These are phyloP conservation scores for Macroglossus sobrinus DNA, from an alignment of 2,113 vertebrate species.

Conservation along the genomic window DNA sequence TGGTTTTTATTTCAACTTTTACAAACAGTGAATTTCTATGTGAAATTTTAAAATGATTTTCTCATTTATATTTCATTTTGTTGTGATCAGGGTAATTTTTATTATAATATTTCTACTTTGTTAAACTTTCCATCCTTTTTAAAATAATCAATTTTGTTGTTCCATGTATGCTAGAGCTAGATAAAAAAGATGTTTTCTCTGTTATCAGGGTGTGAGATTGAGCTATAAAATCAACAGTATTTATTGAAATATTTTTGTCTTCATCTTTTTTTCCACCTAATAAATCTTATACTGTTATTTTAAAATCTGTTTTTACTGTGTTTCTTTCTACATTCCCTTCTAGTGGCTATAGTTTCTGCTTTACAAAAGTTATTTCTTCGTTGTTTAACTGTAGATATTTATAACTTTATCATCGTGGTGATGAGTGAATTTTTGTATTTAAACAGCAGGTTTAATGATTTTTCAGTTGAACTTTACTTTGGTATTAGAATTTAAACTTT, in stretches of 20 bases:
- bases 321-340: background rate
- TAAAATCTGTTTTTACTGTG: background rate
- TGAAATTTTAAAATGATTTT: background rate
- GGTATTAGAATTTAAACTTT: background rate
- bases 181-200: background rate
- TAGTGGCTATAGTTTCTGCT: background rate
- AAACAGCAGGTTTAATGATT: background rate
- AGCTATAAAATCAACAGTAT: background rate
- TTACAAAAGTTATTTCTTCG: background rate
- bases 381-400: background rate
- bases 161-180: background rate
- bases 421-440: background rate
- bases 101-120: background rate
- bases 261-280: background rate
- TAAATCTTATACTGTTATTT: background rate
- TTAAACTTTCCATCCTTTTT: background rate
- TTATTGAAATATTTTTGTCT: background rate
- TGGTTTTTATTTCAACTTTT: background rate
- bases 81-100: background rate
- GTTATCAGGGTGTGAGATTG: background rate
- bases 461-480: background rate
- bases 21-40: background rate
- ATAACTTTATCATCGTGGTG: background rate
- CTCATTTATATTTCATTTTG: background rate
- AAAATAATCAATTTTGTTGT: background rate